A percentile compares a stretch with the other conserved stretches of the same genome.
These are phyloP conservation scores for Sebastes glaucus DNA, from an alignment of 2,797 vertebrate species.

Conservation along the genomic window DNA sequence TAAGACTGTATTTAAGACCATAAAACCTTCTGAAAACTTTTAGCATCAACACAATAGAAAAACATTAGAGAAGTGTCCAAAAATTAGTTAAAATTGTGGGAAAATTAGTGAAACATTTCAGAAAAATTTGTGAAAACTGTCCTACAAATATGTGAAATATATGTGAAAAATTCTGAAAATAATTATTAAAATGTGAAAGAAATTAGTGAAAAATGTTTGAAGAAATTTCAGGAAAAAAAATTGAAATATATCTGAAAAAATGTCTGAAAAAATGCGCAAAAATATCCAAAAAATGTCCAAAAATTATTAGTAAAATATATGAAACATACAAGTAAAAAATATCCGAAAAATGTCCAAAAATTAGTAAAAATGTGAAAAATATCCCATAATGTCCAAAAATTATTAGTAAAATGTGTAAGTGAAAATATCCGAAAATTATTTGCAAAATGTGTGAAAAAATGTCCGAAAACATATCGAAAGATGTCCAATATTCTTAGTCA, in stretches of 20 bases:
- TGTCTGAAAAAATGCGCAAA: too few relatives aligned
- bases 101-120: neutral
- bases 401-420: too few relatives aligned
- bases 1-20: neutral
- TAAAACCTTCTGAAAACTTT: neutral
- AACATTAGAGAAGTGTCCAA: neutral
- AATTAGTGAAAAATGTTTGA: too few relatives aligned
- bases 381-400: too few relatives aligned
- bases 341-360: neutral
- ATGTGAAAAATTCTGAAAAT: too few relatives aligned
- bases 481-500: neutral
- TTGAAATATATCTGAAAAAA: neutral
- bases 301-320: neutral
- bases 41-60: neutral
- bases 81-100: neutral
- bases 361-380: too few relatives aligned
- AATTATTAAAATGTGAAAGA: too few relatives aligned
- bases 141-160: too few relatives aligned
- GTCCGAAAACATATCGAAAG: too few relatives aligned
- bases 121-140: too few relatives aligned
- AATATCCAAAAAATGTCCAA: neutral
- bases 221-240: neutral
- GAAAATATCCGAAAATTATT: too few relatives aligned
- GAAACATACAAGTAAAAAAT: neutral
- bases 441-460: too few relatives aligned